A percentile compares a stretch with the other conserved stretches of the same genome.
These are phyloP conservation scores for Phalacrocorax carbo DNA, from an alignment of 2,113 vertebrate genomes.

Conservation along the genomic window DNA sequence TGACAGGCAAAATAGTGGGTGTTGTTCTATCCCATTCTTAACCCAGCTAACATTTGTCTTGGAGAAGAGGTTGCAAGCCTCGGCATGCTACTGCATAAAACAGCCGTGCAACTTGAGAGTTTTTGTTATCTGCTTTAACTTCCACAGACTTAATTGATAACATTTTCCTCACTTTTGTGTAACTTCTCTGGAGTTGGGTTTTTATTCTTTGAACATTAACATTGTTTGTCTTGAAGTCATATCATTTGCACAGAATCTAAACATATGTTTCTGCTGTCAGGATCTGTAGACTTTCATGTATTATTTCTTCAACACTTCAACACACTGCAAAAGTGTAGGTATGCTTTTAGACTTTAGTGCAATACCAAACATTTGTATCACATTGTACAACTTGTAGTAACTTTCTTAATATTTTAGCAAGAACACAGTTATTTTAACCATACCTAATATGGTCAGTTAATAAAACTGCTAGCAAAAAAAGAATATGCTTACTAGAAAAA, in stretches of 20 bases:
- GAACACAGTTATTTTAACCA: not conserved
- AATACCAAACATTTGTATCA: not conserved
- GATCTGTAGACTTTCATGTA: not conserved
- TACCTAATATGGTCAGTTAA: not conserved
- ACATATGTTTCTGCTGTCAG: not conserved
- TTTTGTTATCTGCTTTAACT: slow-evolving; percentile 1
- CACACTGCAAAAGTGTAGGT: not conserved
- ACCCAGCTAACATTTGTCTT: not conserved
- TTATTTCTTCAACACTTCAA: slow-evolving; percentile 12
- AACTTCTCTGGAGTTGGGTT: not conserved
- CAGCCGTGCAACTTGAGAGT: not conserved
- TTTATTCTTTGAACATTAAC: not conserved
- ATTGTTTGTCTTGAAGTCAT: not conserved
- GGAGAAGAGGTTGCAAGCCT: not conserved
- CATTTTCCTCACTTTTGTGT: not conserved
- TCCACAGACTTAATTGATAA: not conserved
- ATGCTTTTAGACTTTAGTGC: not conserved
- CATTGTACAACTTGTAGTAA: not conserved
- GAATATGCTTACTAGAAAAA: not conserved
- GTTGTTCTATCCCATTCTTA: not conserved
- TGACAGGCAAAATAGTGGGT: not conserved
- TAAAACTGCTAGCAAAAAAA: not conserved
- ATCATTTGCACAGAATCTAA: not conserved
- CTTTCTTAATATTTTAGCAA: not conserved
- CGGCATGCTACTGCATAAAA: not conserved